A percentile compares a stretch with the other conserved stretches of the same genome.
phyloP scores from a whole-genome alignment of 2,797 vertebrate genomes.

The Bovichtus variegatus region DNA sequence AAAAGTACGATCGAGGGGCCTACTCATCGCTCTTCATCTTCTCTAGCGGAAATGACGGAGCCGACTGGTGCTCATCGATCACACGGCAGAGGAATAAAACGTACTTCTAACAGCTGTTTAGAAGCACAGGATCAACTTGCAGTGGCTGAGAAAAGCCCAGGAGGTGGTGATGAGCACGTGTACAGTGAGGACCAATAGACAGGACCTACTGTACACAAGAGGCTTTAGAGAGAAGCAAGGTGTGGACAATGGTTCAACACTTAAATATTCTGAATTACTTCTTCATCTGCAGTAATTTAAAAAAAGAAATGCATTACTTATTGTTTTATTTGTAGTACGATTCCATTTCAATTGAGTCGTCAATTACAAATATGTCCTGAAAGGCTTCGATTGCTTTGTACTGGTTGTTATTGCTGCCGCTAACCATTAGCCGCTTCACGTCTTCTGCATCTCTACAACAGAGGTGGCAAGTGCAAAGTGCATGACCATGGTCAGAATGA shows the following conservation, averaged over 20 bases:
- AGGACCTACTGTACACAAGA: background rate
- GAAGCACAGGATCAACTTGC: conserved; percentile 22
- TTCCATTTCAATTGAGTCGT: background rate
- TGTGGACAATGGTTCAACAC: background rate
- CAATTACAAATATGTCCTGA: background rate
- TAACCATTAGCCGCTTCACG: background rate
- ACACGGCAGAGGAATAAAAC: conserved; percentile 45
- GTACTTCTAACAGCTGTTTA: conserved; percentile 41
- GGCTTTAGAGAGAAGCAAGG: background rate
- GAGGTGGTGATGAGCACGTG: conserved; percentile 33
- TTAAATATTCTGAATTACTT: background rate
- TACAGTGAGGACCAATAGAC: background rate
- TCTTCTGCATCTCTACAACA: background rate
- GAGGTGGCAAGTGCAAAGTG: background rate
- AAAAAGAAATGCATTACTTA: background rate
- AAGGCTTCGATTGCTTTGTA: background rate
- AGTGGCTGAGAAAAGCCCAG: conserved; percentile 16
- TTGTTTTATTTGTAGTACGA: background rate
- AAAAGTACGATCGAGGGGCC: conserved; percentile 48
- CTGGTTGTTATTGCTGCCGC: background rate
- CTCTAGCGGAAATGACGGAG: conserved; percentile 48
- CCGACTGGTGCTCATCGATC: conserved; percentile 68
- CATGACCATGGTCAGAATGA: too few relatives aligned
- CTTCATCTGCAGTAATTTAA: background rate
- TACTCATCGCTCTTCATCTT: conserved; percentile 52